Evolutionary conservation across 2,797 vertebrate species (phyloP).

Genomic region (Taeniopygia guttata): DNA sequence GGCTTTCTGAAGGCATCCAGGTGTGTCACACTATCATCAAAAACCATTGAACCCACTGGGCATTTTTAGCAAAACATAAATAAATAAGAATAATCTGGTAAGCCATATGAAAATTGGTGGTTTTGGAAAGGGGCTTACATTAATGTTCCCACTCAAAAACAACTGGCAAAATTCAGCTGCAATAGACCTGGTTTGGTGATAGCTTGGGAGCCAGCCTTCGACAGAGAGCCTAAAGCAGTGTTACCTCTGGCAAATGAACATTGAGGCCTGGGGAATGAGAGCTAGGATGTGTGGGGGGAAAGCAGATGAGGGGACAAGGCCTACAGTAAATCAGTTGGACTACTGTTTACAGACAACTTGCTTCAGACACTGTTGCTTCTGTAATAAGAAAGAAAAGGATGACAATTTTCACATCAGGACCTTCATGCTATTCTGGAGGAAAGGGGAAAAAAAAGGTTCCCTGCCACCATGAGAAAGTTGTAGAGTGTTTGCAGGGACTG

Average conservation of each 20-base stretch:
- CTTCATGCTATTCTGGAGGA: background rate
- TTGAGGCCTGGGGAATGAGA: rapidly evolving
- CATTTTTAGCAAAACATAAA: background rate
- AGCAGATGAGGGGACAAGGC: background rate
- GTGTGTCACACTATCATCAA: background rate
- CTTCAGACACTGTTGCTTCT: background rate
- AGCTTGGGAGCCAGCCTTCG: background rate
- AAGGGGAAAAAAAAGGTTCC: rapidly evolving
- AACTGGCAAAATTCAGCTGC: background rate
- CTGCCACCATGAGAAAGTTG: background rate
- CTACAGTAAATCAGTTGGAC: background rate
- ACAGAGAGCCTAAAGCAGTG: background rate
- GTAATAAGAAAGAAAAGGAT: background rate
- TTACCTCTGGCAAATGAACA: background rate
- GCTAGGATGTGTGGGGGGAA: background rate
- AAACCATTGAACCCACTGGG: background rate
- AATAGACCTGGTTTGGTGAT: background rate
- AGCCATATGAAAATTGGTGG: background rate
- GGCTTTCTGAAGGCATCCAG: background rate
- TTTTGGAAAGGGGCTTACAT: background rate
- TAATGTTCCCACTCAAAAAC: background rate
- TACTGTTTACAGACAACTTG: background rate
- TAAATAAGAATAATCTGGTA: background rate
- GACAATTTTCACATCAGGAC: background rate
- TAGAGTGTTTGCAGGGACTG: background rate